A percentile compares a stretch with the other conserved stretches of the same genome.
phyloP scores from a whole-genome alignment of 1,140 invertebrate genomes.

The Bombus confusus region DNA sequence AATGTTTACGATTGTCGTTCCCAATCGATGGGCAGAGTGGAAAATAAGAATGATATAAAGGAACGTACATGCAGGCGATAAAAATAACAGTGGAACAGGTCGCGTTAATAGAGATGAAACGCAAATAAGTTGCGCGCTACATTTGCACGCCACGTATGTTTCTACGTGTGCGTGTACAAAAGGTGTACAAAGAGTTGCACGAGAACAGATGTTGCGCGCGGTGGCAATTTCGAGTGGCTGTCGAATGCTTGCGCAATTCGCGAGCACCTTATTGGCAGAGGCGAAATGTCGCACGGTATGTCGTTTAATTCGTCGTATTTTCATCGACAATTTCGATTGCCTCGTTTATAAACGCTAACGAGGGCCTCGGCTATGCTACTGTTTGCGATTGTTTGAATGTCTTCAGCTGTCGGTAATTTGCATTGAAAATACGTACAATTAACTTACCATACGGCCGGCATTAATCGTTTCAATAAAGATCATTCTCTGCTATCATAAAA shows the following conservation, averaged over 20 bases:
- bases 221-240: conserved; percentile 12
- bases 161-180: neutral
- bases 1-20: neutral
- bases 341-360: neutral
- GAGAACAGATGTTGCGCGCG: conserved; percentile 18
- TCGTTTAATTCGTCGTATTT: neutral
- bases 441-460: no score
- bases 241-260: conserved; percentile 10
- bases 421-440: no score
- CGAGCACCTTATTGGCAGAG: neutral
- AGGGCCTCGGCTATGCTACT: no score
- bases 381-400: no score
- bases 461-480: no score
- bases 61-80: neutral
- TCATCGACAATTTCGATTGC: neutral
- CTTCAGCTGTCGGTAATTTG: no score
- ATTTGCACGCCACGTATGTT: conserved; percentile 1
- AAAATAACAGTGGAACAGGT: conserved; percentile 8
- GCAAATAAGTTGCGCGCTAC: conserved; percentile 19
- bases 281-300: neutral
- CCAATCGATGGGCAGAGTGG: no score
- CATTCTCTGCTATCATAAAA: no score
- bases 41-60: neutral
- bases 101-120: conserved; percentile 8
- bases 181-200: neutral